Evolutionary conservation across 2,888 invertebrate species (phyloP), one percentile per base, ranked within the genome.

Genomic region (Cybosia mesomella): DNA sequence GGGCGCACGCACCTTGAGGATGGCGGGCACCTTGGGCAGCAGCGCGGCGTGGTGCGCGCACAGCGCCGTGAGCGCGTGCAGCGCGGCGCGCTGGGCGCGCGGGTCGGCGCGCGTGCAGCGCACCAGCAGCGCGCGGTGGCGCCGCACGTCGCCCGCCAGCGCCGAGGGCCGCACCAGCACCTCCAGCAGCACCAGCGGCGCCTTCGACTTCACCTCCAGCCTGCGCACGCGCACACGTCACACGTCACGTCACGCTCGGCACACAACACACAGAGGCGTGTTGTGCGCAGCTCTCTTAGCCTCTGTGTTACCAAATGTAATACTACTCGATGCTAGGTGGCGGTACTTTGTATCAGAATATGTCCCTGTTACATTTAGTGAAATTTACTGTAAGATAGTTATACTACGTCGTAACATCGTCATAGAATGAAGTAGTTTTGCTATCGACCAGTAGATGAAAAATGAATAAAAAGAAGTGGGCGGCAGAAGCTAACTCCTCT

Each of bases 61-160:
- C 65, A 99, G 97, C 90, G 98, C 98, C 89, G 99, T 99, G 85
- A 99, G 96, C 70, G 99, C 99, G 84, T 99, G 98, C 83, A 99
- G 96, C 80, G 99, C 96, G 94, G 98, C 98, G 81, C 98, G 97
- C 89, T 98, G 98, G 15, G 98, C 98, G 87, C 97, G 98, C 58
- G 96, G 72, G 97, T 70, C 70, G 58, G 93, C 75, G 98, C 95
- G 92, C 93, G 95, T 98, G 91, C 63, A 63, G 58, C 70, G 70
- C 70, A 70, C 22, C 49, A 70, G 70, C 98, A 98, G 81, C 75
- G 96, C 95, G 72, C 98, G 97, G 91, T 98, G 96, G 79, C 96
- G 96, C 81, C 97, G 96, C 81, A 97, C 96, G 95, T 98, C 96
- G 84, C 96, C 96, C 13, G 95, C 95, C 72, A 97, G 95, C 73